Evolutionary conservation across 1,140 invertebrate genomes (phyloP).

Genomic region (Latrodectus geometricus): DNA sequence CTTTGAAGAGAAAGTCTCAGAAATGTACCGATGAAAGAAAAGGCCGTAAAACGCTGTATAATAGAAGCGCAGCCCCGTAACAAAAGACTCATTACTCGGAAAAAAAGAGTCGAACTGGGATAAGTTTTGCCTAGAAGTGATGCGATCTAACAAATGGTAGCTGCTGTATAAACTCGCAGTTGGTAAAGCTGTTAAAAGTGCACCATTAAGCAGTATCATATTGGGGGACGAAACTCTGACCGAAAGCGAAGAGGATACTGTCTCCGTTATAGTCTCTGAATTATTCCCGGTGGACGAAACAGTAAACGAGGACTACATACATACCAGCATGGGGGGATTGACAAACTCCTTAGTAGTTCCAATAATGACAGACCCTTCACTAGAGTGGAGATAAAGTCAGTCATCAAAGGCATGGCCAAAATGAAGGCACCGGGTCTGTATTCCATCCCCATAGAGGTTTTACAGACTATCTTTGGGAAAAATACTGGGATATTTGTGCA

Average conservation of each 20-base stretch:
- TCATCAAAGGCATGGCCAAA: neutral
- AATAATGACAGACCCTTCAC: neutral
- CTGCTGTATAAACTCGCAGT: neutral
- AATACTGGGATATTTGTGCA: neutral
- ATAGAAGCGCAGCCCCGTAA: neutral
- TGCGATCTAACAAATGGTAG: neutral
- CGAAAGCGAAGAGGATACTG: neutral
- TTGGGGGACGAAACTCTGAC: neutral
- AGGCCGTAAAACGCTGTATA: neutral
- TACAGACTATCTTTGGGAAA: neutral
- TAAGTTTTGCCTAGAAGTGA: neutral
- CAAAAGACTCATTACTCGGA: neutral
- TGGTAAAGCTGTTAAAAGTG: neutral
- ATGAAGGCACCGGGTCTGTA: neutral
- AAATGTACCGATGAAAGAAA: neutral
- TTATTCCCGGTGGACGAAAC: neutral
- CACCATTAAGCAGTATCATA: neutral
- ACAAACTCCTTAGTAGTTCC: neutral
- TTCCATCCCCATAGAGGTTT: neutral
- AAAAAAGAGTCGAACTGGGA: neutral
- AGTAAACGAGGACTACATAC: neutral
- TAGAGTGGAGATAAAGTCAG: neutral
- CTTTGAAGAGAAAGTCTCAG: neutral
- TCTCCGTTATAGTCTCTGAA: neutral
- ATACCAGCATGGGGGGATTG: neutral